Base-by-base conservation (phyloP, 2,888 invertebrate genomes). In the Dryomyza anilis region DNA sequence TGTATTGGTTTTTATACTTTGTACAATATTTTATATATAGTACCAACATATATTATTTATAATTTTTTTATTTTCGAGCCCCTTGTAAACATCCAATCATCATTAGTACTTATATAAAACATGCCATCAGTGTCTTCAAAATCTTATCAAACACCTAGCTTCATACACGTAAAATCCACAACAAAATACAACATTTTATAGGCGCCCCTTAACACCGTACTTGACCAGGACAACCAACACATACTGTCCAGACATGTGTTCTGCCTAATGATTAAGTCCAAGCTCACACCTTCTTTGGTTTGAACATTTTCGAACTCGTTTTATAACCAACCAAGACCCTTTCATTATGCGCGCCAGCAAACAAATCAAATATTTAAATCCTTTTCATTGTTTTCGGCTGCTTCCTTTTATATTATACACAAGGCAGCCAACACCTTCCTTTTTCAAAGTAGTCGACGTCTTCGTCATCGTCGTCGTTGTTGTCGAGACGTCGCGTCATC, bases 261-360 rank as follows among this genome's bases (percentile, higher is more conserved):
- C n/a, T n/a, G 52, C 3, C 30, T 30, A 14, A 21, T 55, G 53
- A 53, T 61, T 56, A 46, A 55, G 63, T 36, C 10, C 27, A n/a
- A 29, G 55, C 29, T 56, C 56, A 63, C 55, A 56, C 63, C 63
- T 55, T 16, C 63, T 27, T 10, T 50, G 14, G 29, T 19, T 27
- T 12, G 8, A 16, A 8, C 33, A 14, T 19, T 19, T 29, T 29
- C 27, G 3, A 25, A 19, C 45, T 39, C 30, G 16, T 23, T 43
- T 14, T 33, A 19, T 16, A n/a, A n/a, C n/a, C n/a, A n/a, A n/a
- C n/a, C n/a, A 23, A 39, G 64, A 72, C 72, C 73, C 74, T 76
- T 75, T 71, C 63, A 64, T 27, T 27, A n/a, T n/a, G n/a, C n/a
- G n/a, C n/a, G n/a, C n/a, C n/a, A n/a, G 43, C 30, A 60, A 36